Conservation (phyloP, 64 coral and sea anemone genomes). For the Acropora tenuis region DNA sequence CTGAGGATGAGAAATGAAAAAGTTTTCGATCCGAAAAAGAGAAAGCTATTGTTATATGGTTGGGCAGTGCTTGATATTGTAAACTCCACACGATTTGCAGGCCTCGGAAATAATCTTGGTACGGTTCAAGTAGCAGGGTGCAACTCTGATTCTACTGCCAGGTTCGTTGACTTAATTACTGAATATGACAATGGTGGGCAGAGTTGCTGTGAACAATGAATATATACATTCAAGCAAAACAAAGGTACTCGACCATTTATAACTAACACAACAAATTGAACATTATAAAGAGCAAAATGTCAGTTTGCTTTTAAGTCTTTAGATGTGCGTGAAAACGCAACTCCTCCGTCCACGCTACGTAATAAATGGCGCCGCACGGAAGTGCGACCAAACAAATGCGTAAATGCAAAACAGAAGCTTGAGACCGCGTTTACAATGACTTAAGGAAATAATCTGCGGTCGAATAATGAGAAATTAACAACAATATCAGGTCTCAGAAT, state of each 20-base stretch:
- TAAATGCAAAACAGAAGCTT: no score
- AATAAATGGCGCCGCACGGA: no score
- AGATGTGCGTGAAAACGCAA: no score
- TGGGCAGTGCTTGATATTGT: no score
- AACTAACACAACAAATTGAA: neutral
- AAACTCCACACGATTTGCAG: neutral
- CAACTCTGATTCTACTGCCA: neutral
- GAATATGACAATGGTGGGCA: neutral
- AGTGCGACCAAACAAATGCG: no score
- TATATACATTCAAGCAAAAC: neutral
- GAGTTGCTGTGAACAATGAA: neutral
- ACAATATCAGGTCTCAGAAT: neutral
- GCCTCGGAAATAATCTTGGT: neutral
- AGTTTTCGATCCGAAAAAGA: neutral
- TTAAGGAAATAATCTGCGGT: no score
- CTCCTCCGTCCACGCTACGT: no score
- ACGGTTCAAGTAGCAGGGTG: no score
- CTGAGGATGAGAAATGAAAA: neutral
- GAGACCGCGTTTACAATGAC: no score
- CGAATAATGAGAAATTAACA: neutral
- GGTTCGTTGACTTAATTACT: neutral
- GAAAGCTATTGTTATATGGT: no score
- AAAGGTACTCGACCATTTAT: neutral
- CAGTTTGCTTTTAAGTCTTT: neutral
- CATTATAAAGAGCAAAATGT: neutral